Evolutionary conservation across 2,113 vertebrate species (phyloP).

Genomic region (Elaphurus davidianus): DNA sequence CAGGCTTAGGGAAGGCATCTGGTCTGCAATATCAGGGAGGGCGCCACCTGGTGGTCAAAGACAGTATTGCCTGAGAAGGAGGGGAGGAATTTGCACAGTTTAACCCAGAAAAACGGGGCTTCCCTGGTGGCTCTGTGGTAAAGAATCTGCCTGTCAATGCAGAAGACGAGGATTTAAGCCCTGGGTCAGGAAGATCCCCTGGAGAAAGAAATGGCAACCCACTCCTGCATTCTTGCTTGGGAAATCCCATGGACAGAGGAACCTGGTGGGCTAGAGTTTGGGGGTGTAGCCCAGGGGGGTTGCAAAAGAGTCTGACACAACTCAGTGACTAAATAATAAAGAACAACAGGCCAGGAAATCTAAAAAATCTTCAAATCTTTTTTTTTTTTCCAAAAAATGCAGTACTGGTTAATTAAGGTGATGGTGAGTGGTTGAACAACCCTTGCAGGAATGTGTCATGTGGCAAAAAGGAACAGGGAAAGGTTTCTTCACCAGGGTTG

Average conservation of each 20-base stretch:
- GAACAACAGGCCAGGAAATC: background rate
- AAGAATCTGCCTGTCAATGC: background rate
- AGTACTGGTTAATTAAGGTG: background rate
- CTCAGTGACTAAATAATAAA: background rate
- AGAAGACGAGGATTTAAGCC: background rate
- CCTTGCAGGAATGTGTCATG: background rate
- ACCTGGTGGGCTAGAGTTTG: background rate
- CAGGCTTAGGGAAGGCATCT: background rate
- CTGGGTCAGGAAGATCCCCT: background rate
- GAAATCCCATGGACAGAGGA: background rate
- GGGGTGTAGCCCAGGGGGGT: background rate
- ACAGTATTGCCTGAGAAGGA: background rate
- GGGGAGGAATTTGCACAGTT: fast-evolving
- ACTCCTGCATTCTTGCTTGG: background rate
- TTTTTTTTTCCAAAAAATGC: background rate
- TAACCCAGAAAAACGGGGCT: background rate
- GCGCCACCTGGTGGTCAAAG: conserved; percentile 38
- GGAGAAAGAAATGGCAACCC: background rate
- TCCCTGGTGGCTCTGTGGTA: background rate
- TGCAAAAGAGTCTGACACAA: background rate
- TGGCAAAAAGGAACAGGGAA: background rate
- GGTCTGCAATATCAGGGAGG: background rate
- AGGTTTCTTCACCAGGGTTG: background rate
- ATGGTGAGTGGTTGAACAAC: background rate
- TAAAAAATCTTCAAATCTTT: background rate